phyloP scores from a whole-genome alignment of 2,113 vertebrate species.

The Nibea coibor region DNA sequence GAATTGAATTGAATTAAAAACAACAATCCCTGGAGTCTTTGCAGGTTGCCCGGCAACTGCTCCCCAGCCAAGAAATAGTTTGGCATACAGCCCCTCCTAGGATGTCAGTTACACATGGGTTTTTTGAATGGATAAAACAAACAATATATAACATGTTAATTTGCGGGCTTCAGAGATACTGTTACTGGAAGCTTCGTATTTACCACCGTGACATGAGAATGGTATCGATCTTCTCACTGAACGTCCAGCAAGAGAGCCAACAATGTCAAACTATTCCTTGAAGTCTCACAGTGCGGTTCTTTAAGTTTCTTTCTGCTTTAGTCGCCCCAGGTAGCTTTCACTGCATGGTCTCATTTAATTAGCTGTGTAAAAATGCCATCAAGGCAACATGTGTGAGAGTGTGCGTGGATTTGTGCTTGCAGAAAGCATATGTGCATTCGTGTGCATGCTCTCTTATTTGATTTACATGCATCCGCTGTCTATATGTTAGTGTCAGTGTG shows the following conservation, averaged over 20 bases:
- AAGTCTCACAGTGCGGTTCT: slow-evolving; percentile 9
- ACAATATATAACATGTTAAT: neutral
- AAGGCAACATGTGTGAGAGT: slow-evolving; percentile 14
- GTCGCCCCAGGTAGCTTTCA: slow-evolving; percentile 46
- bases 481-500: slow-evolving; percentile 12
- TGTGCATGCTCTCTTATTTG: slow-evolving; percentile 24
- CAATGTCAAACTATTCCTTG: neutral
- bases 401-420: slow-evolving; percentile 21
- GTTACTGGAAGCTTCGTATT: too few relatives aligned
- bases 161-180: neutral
- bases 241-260: neutral
- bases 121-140: neutral
- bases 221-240: neutral
- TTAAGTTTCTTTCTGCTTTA: neutral
- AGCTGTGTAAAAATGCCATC: slow-evolving; percentile 58
- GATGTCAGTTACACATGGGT: neutral
- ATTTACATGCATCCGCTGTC: slow-evolving; percentile 45
- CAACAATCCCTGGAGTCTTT: neutral
- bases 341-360: slow-evolving; percentile 65
- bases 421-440: slow-evolving; percentile 37
- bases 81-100: too few relatives aligned
- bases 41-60: neutral
- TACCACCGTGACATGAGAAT: neutral
- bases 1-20: too few relatives aligned
- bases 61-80: neutral